A percentile compares a stretch with the other conserved stretches of the same genome.
Conservation (phyloP, 2,888 invertebrate species). For the Bombylius discolor region DNA sequence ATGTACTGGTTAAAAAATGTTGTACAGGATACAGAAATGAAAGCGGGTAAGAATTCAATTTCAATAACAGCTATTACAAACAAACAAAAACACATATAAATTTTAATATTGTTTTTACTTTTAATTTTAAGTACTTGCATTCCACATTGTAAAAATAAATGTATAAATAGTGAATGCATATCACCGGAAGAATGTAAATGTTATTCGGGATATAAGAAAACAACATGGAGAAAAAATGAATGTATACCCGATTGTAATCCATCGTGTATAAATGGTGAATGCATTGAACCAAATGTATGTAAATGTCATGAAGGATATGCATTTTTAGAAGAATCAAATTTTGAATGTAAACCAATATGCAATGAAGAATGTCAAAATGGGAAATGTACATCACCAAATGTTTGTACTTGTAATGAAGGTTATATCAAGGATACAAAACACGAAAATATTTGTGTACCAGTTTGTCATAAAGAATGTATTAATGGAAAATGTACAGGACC, state of each 20-base stretch:
- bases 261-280: slow-evolving; percentile 33
- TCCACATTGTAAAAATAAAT: slow-evolving; percentile 18
- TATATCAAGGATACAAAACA: slow-evolving; percentile 13
- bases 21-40: too few species aligned
- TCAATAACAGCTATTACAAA: too few species aligned
- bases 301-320: slow-evolving; percentile 1
- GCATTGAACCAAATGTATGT: slow-evolving; percentile 15
- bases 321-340: neutral
- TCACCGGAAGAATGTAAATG: slow-evolving; percentile 35
- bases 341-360: slow-evolving; percentile 31
- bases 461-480: slow-evolving; percentile 24
- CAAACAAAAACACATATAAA: too few species aligned
- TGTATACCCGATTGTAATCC: slow-evolving; percentile 37
- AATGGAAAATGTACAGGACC: slow-evolving; percentile 35
- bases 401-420: slow-evolving; percentile 45
- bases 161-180: slow-evolving; percentile 26
- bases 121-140: slow-evolving; percentile 13
- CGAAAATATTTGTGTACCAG: slow-evolving; percentile 21
- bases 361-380: slow-evolving; percentile 32
- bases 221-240: neutral
- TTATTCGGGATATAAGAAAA: slow-evolving; percentile 17
- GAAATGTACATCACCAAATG: slow-evolving; percentile 42
- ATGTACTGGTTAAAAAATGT: too few species aligned
- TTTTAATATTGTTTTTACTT: neutral
- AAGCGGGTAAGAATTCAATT: too few species aligned